Evolutionary conservation across 2,797 vertebrate species (phyloP).

Genomic region (Trichosurus vulpecula): DNA sequence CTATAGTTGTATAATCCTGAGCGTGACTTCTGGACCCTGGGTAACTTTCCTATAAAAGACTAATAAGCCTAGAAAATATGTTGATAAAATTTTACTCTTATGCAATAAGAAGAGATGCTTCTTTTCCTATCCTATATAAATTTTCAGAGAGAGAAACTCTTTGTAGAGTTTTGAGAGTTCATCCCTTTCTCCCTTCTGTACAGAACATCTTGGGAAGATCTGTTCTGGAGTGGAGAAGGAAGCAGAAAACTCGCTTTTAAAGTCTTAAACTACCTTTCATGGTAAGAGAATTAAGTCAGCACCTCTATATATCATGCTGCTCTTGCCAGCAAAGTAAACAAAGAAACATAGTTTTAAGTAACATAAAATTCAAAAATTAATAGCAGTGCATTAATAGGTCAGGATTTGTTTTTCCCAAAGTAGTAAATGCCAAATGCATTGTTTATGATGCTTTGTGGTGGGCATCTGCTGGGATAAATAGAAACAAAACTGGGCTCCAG

Average conservation of each 20-base stretch:
- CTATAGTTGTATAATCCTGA: background rate
- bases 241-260: constrained; percentile 43
- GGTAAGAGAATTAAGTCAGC: constrained; percentile 67
- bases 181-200: background rate
- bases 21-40: background rate
- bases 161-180: background rate
- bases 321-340: constrained; percentile 72
- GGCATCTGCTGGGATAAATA: constrained; percentile 69
- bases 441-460: constrained; percentile 72
- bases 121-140: background rate
- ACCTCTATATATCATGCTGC: constrained; percentile 70
- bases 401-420: constrained; percentile 63
- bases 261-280: constrained; percentile 62
- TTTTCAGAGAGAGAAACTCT: background rate
- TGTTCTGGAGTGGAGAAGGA: background rate
- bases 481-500: constrained; percentile 62
- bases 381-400: constrained; percentile 58
- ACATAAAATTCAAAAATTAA: constrained; percentile 74
- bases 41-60: background rate
- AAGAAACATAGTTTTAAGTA: constrained; percentile 45
- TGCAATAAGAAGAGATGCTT: background rate
- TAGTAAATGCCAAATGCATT: constrained; percentile 72
- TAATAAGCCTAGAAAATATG: background rate
- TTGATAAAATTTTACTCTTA: background rate
- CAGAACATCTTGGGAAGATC: background rate